These are phyloP conservation scores for Thaumatotibia leucotreta DNA, from an alignment of 1,140 invertebrate species.

Conservation along the genomic window DNA sequence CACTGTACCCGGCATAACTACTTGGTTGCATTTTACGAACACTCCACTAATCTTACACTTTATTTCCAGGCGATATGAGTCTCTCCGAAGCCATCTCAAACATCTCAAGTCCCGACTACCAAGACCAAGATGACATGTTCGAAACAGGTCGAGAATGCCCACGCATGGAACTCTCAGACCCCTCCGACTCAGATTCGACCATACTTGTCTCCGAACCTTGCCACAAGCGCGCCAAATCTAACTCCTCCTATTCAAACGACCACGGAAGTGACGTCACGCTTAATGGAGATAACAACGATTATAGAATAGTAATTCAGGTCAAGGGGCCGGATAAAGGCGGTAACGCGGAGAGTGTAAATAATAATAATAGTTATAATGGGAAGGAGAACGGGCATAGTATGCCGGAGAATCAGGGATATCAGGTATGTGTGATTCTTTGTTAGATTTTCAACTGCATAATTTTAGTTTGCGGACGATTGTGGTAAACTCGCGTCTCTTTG, in stretches of 20 bases:
- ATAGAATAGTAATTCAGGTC: constrained; percentile 89
- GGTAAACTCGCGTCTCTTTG: too few relatives aligned
- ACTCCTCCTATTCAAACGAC: constrained; percentile 59
- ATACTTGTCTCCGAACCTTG: constrained; percentile 86
- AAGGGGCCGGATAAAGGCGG: constrained; percentile 82
- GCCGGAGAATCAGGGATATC: constrained; percentile 62
- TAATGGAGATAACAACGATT: constrained; percentile 77
- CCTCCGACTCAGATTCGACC: constrained; percentile 89
- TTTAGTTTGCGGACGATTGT: too few relatives aligned
- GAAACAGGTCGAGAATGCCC: constrained; percentile 81
- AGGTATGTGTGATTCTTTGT: constrained; percentile 38
- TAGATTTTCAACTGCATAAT: too few relatives aligned
- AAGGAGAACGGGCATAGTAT: constrained; percentile 68
- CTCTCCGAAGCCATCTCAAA: constrained; percentile 90
- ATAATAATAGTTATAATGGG: constrained; percentile 52
- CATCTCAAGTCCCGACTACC: constrained; percentile 91
- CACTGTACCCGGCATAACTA: too few relatives aligned
- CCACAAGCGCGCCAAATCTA: constrained; percentile 79
- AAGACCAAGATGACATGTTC: constrained; percentile 81
- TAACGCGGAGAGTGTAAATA: constrained; percentile 57
- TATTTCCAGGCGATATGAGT: constrained; percentile 80
- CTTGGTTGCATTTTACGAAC: too few relatives aligned
- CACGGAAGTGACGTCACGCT: constrained; percentile 70
- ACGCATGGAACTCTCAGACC: constrained; percentile 90
- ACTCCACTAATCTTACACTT: background rate